Percentiles rank a stretch among this genome's conserved stretches.
These are phyloP conservation scores for Theristicus caerulescens DNA, from an alignment of 2,113 vertebrate genomes.

Conservation along the genomic window DNA sequence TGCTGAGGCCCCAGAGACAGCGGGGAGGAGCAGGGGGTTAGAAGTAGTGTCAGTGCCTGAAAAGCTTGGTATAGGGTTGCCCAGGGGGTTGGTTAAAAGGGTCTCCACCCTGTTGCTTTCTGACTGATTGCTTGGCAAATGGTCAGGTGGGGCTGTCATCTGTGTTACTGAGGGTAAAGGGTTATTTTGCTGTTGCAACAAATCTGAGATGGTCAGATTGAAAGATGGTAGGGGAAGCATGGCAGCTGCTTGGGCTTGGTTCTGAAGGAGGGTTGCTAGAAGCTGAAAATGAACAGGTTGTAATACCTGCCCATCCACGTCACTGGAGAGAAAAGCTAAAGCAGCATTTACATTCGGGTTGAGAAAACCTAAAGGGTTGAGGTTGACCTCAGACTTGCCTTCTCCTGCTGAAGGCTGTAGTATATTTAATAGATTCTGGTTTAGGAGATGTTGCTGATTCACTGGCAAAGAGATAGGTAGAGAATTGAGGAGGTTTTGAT, in stretches of 20 bases:
- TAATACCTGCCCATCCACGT: slow-evolving; percentile 79
- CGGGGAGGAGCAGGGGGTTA: slow-evolving; percentile 77
- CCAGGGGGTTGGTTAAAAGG: slow-evolving; percentile 76
- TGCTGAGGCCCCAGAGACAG: slow-evolving; percentile 77
- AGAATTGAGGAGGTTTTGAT: slow-evolving; percentile 80
- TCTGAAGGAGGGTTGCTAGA: slow-evolving; percentile 80
- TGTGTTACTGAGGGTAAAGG: slow-evolving; percentile 73
- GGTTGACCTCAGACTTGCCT: slow-evolving; percentile 83
- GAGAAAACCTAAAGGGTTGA: slow-evolving; percentile 82
- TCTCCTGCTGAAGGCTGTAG: slow-evolving; percentile 84
- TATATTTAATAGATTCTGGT: slow-evolving; percentile 85
- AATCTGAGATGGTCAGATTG: slow-evolving; percentile 79
- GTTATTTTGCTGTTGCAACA: slow-evolving; percentile 76
- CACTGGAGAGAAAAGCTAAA: slow-evolving; percentile 80
- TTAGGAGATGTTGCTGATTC: slow-evolving; percentile 86
- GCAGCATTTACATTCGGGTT: slow-evolving; percentile 82
- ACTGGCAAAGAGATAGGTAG: slow-evolving; percentile 83
- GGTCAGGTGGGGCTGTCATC: slow-evolving; percentile 72
- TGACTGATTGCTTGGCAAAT: slow-evolving; percentile 75
- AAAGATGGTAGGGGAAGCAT: slow-evolving; percentile 80
- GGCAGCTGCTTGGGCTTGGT: slow-evolving; percentile 80
- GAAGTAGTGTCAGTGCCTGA: slow-evolving; percentile 72
- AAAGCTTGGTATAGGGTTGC: slow-evolving; percentile 71
- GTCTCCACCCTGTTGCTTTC: slow-evolving; percentile 74
- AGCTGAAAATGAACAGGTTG: slow-evolving; percentile 83